Evolutionary conservation across 2,113 vertebrate genomes (phyloP), one percentile per base, ranked within the genome.

Genomic region (Tachycineta bicolor): DNA sequence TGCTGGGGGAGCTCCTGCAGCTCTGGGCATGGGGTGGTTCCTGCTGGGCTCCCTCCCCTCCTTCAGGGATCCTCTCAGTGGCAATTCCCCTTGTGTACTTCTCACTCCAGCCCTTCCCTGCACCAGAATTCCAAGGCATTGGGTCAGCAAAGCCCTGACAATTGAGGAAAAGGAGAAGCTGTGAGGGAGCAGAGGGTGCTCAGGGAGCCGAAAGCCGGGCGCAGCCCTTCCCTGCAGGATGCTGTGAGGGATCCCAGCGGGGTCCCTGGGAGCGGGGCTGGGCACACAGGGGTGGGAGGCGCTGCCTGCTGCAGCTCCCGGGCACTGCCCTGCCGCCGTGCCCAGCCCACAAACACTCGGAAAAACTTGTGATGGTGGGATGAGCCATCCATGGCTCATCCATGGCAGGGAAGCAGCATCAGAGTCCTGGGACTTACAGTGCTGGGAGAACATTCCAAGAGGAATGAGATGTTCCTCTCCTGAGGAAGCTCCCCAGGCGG

Each of bases 1-100:
- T 33, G 6, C 43, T 43, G 23, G 69, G 64, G 31, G 5, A 31
- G 22, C 17, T 46, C 7, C 18, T 9, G 53, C 53, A 10, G 14
- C 56, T 31, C 37, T 28, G 82, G 34, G 37, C 46, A 0, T 19
- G 0, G 6, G 41, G 4, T 44, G 2, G 21, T 4, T 58, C 22
- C 50, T 65, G 9, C 49, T 29, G 70, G 63, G 63, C 39, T 70
- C 37, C 2, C 3, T 68, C 44, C 41, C 44, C 6, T 21, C 41
- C 2, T 1, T 3, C 2, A 21, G 12, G 1, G 3, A 8, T 41
- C 41, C 52, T 1, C 62, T 6, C 17, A 0, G 1, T 3, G 26
- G 34, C 29, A 12, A 18, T 29, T 46, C 29, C 25, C 50, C 73
- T 31, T 5, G 5, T 3, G 25, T 17, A 2, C 17, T 17, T 34